Conservation (phyloP, 2,113 vertebrate genomes). For the Pterocles orientalis region DNA sequence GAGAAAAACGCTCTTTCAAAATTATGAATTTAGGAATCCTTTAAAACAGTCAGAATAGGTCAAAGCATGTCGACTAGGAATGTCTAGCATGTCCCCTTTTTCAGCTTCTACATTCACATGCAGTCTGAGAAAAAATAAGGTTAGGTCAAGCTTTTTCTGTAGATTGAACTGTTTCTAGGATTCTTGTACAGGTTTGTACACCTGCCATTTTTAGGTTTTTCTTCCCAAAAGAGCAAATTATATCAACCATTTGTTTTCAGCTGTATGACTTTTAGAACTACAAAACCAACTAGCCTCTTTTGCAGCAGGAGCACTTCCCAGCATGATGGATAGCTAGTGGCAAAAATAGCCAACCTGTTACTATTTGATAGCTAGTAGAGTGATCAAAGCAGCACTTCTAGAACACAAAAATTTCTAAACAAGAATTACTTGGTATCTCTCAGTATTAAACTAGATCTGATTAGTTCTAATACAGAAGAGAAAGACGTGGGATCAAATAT, state of each 20-base stretch:
- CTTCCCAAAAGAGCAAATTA: neutral
- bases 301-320: neutral
- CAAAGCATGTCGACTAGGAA: neutral
- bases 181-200: neutral
- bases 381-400: neutral
- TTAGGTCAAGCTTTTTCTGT: neutral
- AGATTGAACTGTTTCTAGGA: neutral
- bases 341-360: neutral
- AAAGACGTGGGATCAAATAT: neutral
- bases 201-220: neutral
- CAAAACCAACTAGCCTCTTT: neutral
- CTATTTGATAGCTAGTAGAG: neutral
- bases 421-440: neutral
- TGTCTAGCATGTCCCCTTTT: neutral
- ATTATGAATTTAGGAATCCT: neutral
- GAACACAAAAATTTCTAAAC: neutral
- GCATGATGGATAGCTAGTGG: neutral
- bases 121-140: neutral
- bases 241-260: neutral
- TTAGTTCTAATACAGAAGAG: neutral
- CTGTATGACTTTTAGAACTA: neutral
- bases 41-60: neutral
- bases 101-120: neutral
- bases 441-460: neutral
- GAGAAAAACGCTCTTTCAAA: neutral